Conservation (phyloP, 2,113 vertebrate species). For the Microcebus jonahi region DNA sequence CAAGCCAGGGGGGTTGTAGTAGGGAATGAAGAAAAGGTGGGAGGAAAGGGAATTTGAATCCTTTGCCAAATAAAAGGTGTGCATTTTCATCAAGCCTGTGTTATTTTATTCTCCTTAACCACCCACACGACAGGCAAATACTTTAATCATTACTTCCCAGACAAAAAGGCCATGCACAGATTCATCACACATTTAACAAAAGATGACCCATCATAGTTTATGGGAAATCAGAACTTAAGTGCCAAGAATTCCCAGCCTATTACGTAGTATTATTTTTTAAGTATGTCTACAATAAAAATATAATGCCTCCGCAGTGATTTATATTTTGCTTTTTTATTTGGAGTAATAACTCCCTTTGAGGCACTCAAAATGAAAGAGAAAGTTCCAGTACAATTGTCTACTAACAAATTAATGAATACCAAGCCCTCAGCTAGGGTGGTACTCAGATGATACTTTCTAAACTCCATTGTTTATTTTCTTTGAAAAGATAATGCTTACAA, state of each 20-base stretch:
- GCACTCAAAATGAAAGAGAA: not conserved
- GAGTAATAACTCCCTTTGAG: not conserved
- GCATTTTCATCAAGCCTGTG: not conserved
- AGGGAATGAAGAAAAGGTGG: not conserved
- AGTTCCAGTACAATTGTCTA: not conserved
- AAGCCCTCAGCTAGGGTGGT: not conserved
- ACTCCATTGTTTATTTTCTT: not conserved
- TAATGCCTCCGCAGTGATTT: not conserved
- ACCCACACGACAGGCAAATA: not conserved
- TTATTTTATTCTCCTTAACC: conserved; percentile 5
- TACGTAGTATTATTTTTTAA: not conserved
- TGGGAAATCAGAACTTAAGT: not conserved
- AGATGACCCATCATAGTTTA: not conserved
- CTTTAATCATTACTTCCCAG: not conserved
- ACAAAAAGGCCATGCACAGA: not conserved
- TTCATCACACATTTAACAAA: not conserved
- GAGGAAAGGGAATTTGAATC: not conserved
- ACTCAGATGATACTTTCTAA: not conserved
- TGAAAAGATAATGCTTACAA: not conserved
- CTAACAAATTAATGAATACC: not conserved
- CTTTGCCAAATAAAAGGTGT: not conserved
- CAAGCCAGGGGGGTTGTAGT: not conserved
- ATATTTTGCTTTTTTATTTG: not conserved
- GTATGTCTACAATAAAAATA: not conserved
- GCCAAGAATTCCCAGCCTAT: not conserved